Conservation (phyloP, 2,797 vertebrate species). For the Periparus ater region DNA sequence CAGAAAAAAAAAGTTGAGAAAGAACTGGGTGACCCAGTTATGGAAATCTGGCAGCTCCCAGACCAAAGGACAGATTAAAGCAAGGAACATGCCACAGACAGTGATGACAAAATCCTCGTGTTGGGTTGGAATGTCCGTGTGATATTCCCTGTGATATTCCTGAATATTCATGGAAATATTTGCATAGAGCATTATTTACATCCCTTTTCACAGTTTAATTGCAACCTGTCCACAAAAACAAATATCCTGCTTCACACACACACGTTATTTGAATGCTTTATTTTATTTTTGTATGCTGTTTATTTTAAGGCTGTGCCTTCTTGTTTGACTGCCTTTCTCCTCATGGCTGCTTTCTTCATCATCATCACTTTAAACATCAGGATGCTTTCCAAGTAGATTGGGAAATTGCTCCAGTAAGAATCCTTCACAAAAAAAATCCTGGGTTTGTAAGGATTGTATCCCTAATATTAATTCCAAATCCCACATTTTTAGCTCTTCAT, state of each 20-base stretch:
- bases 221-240: constrained; percentile 17
- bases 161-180: not conserved
- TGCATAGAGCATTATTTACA: constrained; percentile 22
- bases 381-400: not conserved
- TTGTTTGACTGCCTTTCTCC: not conserved
- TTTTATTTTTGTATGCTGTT: not conserved
- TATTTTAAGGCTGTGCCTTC: not conserved
- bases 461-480: not conserved
- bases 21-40: constrained; percentile 52
- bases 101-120: constrained; percentile 9
- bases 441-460: not conserved
- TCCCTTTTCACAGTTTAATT: not conserved
- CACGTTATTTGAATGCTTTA: not conserved
- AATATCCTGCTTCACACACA: not conserved
- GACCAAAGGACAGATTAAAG: constrained; percentile 57
- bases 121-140: not conserved
- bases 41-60: constrained; percentile 43
- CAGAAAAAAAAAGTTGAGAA: constrained; percentile 32
- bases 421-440: not conserved
- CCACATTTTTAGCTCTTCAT: not conserved
- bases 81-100: constrained; percentile 7
- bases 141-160: no score
- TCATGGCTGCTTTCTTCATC: not conserved
- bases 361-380: not conserved
- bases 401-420: not conserved